Percentiles rank a stretch among this genome's conserved stretches.
Evolutionary conservation across 2,113 vertebrate species (phyloP).

Genomic region (Penelope pileata): DNA sequence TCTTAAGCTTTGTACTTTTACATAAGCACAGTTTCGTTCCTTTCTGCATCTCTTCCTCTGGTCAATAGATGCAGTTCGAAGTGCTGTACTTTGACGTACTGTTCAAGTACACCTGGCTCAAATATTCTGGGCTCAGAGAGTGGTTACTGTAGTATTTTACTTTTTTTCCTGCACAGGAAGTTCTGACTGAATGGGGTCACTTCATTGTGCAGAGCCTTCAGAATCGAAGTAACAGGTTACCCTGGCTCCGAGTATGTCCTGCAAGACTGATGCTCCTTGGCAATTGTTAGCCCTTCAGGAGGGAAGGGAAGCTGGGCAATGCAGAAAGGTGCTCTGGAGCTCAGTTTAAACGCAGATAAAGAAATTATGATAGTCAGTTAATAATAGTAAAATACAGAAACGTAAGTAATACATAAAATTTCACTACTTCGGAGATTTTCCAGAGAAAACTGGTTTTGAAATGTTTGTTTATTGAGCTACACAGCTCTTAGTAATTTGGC

Average conservation of each 20-base stretch:
- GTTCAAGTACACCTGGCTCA: not conserved
- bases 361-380: not conserved
- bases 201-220: not conserved
- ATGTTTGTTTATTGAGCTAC: slow-evolving; percentile 31
- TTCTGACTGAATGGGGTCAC: not conserved
- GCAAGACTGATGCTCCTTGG: not conserved
- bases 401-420: not conserved
- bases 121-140: not conserved
- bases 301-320: not conserved
- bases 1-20: not conserved
- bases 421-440: not conserved
- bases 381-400: not conserved
- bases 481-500: slow-evolving; percentile 46
- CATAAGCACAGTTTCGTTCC: not conserved
- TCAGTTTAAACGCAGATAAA: fast-evolving
- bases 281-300: not conserved
- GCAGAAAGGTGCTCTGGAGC: not conserved
- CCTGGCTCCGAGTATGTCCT: not conserved
- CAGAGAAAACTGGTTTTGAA: slow-evolving; percentile 22
- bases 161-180: not conserved
- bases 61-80: not conserved
- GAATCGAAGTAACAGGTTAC: not conserved
- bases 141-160: not conserved
- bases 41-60: not conserved
- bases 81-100: not conserved